phyloP scores from a whole-genome alignment of 2,797 vertebrate genomes.

The Buphagus erythrorhynchus region DNA sequence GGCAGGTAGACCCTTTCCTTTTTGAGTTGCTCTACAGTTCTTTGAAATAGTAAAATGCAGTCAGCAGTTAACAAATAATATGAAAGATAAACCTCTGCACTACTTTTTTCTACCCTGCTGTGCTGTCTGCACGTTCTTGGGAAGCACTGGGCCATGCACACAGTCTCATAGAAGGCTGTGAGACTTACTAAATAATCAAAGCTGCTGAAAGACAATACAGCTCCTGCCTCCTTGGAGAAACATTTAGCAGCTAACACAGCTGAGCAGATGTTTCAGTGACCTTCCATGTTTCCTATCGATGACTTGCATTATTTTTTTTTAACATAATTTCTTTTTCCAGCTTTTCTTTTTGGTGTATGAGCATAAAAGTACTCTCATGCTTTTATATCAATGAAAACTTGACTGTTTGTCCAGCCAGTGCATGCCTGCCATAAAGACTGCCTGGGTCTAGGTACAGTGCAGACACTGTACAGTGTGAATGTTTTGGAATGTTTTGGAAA shows the following conservation, averaged over 20 bases:
- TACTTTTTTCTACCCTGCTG: not conserved
- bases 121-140: not conserved
- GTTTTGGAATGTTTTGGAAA: not conserved
- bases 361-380: not conserved
- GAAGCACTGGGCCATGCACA: not conserved
- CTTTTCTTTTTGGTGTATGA: not conserved
- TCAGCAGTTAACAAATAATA: conserved; percentile 9
- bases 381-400: not conserved
- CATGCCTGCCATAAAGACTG: not conserved
- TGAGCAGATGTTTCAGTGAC: conserved; percentile 68
- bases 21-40: not conserved
- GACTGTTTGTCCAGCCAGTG: not conserved
- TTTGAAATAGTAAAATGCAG: not conserved
- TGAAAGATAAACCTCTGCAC: conserved; percentile 9
- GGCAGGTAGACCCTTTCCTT: not conserved
- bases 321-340: conserved; percentile 22
- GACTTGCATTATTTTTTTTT: not conserved
- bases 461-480: not conserved
- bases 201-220: conserved; percentile 64
- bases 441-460: not conserved
- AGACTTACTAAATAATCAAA: conserved; percentile 65
- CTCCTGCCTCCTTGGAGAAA: conserved; percentile 47
- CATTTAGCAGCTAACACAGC: conserved; percentile 47
- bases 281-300: conserved; percentile 59
- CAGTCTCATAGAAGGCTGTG: not conserved